Conservation (phyloP, 2,113 vertebrate genomes). For the Ovibos moschatus region DNA sequence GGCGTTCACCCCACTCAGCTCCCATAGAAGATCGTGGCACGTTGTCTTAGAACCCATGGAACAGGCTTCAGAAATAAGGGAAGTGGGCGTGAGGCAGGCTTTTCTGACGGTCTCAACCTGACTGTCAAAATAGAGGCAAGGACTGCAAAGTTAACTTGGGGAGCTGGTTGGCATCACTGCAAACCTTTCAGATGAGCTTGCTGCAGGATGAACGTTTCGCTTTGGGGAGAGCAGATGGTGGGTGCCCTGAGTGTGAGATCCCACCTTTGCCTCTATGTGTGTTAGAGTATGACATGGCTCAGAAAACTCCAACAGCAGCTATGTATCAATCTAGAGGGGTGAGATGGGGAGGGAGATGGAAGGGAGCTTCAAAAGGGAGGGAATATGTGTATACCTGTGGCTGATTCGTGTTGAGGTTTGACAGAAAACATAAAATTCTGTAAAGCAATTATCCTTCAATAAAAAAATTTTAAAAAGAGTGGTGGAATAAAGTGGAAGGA, state of each 20-base stretch:
- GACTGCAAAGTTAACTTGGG: fast-evolving
- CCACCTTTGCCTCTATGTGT: background rate
- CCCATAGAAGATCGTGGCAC: fast-evolving
- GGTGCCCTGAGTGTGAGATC: fast-evolving
- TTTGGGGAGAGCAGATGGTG: background rate
- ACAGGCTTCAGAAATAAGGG: background rate
- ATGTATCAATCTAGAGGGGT: background rate
- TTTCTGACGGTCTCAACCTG: background rate
- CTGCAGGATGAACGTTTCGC: fast-evolving
- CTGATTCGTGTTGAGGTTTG: background rate
- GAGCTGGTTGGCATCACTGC: fast-evolving
- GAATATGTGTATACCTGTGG: background rate
- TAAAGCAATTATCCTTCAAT: background rate
- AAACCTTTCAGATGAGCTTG: too few species aligned
- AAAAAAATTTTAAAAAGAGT: background rate
- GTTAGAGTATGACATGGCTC: background rate
- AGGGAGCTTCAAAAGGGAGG: background rate
- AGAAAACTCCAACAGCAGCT: background rate
- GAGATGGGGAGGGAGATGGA: background rate
- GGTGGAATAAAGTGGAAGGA: background rate
- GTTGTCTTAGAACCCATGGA: fast-evolving
- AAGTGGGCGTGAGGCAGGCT: fast-evolving
- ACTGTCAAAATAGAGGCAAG: fast-evolving
- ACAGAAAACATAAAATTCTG: background rate
- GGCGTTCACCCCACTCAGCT: fast-evolving